A percentile compares a stretch with the other conserved stretches of the same genome.
These are phyloP conservation scores for Anabas testudineus DNA, from an alignment of 2,797 vertebrate genomes.

Conservation along the genomic window DNA sequence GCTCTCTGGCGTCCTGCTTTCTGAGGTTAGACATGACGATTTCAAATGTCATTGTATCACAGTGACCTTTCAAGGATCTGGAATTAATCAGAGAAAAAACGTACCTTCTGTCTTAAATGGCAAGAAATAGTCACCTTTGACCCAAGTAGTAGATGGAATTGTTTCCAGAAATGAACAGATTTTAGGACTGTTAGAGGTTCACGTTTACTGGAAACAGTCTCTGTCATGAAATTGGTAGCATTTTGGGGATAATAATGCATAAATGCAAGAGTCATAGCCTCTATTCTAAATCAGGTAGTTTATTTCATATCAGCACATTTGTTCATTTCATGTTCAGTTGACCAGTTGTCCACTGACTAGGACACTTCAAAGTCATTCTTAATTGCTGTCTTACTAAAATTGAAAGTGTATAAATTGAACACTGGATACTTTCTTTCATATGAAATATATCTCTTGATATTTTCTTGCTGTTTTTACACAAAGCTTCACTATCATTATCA, in stretches of 20 bases:
- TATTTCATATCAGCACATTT: too few relatives aligned
- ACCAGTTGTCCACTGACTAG: too few relatives aligned
- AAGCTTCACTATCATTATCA: constrained; percentile 25
- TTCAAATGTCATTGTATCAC: constrained; percentile 82
- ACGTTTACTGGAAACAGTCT: constrained; percentile 3
- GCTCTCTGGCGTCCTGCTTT: constrained; percentile 55
- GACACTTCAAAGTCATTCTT: too few relatives aligned
- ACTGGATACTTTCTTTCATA: too few relatives aligned
- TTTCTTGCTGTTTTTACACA: constrained; percentile 16
- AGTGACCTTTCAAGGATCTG: constrained; percentile 77
- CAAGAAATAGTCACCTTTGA: constrained; percentile 72
- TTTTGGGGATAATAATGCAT: not conserved
- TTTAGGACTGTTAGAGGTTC: constrained; percentile 22
- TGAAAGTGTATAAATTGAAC: too few relatives aligned
- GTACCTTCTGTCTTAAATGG: constrained; percentile 68
- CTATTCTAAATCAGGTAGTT: too few relatives aligned
- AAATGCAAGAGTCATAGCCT: too few relatives aligned
- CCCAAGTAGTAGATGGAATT: constrained; percentile 48
- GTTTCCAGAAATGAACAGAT: constrained; percentile 29
- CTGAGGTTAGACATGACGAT: constrained; percentile 65
- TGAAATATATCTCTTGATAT: constrained; percentile 14
- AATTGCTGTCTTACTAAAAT: too few relatives aligned
- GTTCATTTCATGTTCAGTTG: too few relatives aligned
- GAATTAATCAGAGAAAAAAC: constrained; percentile 75
- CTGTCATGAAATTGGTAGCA: not conserved